phyloP scores from a whole-genome alignment of 2,113 vertebrate species.

The Sterna hirundo region DNA sequence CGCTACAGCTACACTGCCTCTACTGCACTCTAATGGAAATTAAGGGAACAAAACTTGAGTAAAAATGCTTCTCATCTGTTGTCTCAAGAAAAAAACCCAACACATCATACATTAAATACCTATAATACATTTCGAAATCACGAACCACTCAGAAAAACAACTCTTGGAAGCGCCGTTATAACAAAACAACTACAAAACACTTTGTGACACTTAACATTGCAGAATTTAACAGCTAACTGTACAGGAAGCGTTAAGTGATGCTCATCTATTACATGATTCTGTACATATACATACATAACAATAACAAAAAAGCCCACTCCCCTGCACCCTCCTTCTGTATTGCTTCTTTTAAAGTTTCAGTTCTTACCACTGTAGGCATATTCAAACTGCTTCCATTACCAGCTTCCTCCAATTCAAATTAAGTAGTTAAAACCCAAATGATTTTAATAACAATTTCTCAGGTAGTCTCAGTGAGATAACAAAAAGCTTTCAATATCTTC shows the following conservation, averaged over 20 bases:
- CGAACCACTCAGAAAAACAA: background rate
- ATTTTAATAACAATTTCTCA: background rate
- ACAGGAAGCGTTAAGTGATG: fast-evolving
- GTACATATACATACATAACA: background rate
- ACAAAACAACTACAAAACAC: background rate
- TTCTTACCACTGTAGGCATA: fast-evolving
- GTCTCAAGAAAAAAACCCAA: background rate
- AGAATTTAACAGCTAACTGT: background rate
- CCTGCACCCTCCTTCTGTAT: fast-evolving
- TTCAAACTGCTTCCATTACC: background rate
- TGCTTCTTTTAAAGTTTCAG: background rate
- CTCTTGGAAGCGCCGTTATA: background rate
- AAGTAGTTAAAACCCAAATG: background rate
- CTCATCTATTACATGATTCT: background rate
- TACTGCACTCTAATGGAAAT: background rate
- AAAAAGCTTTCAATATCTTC: background rate
- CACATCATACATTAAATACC: background rate
- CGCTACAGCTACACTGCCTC: background rate
- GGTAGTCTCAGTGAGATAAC: background rate
- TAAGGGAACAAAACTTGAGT: background rate
- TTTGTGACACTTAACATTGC: background rate
- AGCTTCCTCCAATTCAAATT: background rate
- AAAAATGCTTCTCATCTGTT: background rate
- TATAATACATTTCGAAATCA: background rate
- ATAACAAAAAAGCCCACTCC: background rate